These are phyloP conservation scores for Chloropsis cyanopogon DNA, from an alignment of 2,113 vertebrate species.

Conservation along the genomic window DNA sequence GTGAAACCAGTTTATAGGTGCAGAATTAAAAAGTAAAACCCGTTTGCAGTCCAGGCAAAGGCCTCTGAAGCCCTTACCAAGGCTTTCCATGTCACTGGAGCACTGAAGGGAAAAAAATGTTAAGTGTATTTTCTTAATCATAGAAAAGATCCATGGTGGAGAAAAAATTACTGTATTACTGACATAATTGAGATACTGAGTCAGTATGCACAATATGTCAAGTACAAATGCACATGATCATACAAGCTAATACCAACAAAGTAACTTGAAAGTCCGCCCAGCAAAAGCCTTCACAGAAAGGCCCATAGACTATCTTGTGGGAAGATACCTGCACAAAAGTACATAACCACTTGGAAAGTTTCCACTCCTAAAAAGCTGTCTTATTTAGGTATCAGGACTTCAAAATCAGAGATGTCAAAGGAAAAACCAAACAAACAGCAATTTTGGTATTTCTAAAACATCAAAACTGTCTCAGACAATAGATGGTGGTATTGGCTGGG, in stretches of 20 bases:
- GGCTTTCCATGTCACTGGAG: not conserved
- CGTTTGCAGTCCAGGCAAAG: not conserved
- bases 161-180: not conserved
- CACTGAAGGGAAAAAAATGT: not conserved
- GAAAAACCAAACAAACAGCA: not conserved
- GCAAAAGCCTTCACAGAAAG: not conserved
- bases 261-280: not conserved
- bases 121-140: not conserved
- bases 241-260: not conserved
- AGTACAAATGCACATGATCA: not conserved
- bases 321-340: not conserved
- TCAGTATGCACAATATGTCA: not conserved
- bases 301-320: not conserved
- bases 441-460: not conserved
- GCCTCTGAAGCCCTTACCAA: not conserved
- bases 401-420: not conserved
- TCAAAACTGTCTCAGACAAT: not conserved
- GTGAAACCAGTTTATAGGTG: not conserved
- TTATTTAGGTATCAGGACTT: not conserved
- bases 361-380: not conserved
- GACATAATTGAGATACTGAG: not conserved
- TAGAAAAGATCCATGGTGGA: not conserved
- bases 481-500: not conserved
- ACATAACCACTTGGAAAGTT: not conserved
- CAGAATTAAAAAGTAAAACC: not conserved